Base-by-base conservation (phyloP, 2,113 vertebrate genomes). In the Microcebus ravelobensis region DNA sequence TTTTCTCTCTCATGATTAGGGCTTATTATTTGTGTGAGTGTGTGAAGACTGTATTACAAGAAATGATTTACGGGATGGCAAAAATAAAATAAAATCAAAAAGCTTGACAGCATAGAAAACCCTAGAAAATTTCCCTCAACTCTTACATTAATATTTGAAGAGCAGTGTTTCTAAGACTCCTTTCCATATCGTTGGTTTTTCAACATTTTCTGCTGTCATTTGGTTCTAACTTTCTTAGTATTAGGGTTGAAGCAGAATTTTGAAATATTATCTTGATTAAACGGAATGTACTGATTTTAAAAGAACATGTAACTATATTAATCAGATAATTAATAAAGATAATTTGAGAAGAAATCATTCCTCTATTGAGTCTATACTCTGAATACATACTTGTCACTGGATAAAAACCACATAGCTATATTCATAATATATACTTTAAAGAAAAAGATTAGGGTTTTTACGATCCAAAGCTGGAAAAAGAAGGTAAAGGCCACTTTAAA, bases 91-190 rank as follows among this genome's bases (percentile, higher is more conserved):
- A 18, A 55, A 55, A 55, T 18, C 18, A 65, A 45, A 14, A 84
- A 94, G 8, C 10, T 45, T 68, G 87, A 87, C 0, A 2, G 5
- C 45, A 17, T 61, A 84, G 4, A 91, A 95, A 95, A 94, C 21
- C 50, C 65, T 21, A 82, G 20, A 57, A 12, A 10, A 91, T n/a
- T 77, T 9, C 92, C 70, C 21, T 84, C 39, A 77, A 55, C 67
- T 73, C 48, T n/a, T 59, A 25, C 2, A 12, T 52, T 73, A 48
- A 31, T 8, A 50, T 95, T 94, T 84, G 96, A 98, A 94, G 9
- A 87, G 73, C 8, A 85, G 13, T 36, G 57, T n/a, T 90, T n/a
- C 27, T 48, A 57, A 42, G 17, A 81, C 3, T 21, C 4, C 0
- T 23, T 89, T 68, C 25, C 52, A 4, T 31, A 36, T 52, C 23